Base-by-base conservation (phyloP, 2,888 invertebrate genomes). In the Macrosoma leucophasiata region DNA sequence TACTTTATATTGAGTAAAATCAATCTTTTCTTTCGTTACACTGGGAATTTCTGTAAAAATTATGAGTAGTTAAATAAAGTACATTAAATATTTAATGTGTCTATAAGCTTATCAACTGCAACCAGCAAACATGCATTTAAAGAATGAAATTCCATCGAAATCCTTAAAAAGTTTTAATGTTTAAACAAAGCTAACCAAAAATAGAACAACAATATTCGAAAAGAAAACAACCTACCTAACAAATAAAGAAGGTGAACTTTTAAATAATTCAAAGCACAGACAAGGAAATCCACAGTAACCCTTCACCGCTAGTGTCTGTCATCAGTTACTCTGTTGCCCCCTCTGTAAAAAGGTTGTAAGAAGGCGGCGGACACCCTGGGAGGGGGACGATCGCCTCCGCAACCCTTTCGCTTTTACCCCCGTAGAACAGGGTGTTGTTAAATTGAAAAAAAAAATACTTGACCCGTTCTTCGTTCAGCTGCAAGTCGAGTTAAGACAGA, bases 381-480 rank as follows among this genome's bases (percentile, higher is more conserved):
- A 50, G 67, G 72, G 72, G 56, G 70, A 62, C 64, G 69, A 77
- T 76, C 76, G 74, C 75, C 81, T 65, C 77, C 76, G 64, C 81
- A 84, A 84, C 84, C 84, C 84, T 84, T 84, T 84, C 82, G 81
- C 79, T 82, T 81, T 81, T 74, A 74, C 78, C 78, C 81, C 79
- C 72, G 52, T 54, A 53, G 52, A 61, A 76, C 78, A 82, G 79
- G 73, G 58, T 77, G 81, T 59, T 74, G 58, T 53, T 52, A 52
- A 66, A 61, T 39, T 32, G 33, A 35, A 39, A 39, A 36, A n/a
- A n/a, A n/a, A n/a, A 17, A 30, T 15, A 3, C 13, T n/a, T 23
- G 4, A n/a, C n/a, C n/a, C n/a, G 18, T 18, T 18, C 18, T 18
- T 18, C 8, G 5, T 18, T 18, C 8, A 18, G 8, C 8, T 18